Evolutionary conservation across 1,140 invertebrate species (phyloP).

Genomic region (Ceratina japonica): DNA sequence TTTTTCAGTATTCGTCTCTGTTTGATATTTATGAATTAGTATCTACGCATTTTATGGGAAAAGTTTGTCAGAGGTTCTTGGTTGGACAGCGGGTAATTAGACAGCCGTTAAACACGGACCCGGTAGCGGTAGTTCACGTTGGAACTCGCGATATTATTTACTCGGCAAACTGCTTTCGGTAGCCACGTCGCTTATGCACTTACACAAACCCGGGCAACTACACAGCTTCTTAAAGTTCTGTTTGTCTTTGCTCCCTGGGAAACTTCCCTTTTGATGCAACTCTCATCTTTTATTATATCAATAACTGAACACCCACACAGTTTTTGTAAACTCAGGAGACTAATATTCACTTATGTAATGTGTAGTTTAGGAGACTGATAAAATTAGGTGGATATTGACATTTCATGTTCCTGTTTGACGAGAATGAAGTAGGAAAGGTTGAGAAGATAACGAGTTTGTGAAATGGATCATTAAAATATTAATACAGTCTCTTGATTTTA

Average conservation of each 20-base stretch:
- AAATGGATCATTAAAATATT: no score
- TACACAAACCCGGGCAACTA: neutral
- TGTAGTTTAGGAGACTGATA: no score
- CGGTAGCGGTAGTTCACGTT: neutral
- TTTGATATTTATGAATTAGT: no score
- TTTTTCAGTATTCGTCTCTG: no score
- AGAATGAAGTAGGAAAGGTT: no score
- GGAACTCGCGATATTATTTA: constrained; percentile 13
- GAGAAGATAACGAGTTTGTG: no score
- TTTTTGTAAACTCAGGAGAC: no score
- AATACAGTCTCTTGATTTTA: no score
- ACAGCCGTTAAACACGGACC: neutral
- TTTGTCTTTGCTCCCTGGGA: neutral
- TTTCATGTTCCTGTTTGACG: no score
- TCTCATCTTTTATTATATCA: neutral
- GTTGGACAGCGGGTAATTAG: constrained; percentile 1
- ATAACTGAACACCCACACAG: neutral
- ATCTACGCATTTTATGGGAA: no score
- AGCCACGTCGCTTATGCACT: neutral
- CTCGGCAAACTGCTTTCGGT: constrained; percentile 8
- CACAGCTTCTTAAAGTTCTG: neutral
- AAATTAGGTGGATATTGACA: no score
- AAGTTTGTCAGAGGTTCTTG: neutral
- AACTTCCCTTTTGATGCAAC: neutral
- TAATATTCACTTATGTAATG: no score